Conservation (phyloP, 2,797 vertebrate genomes). For the Oreochromis mossambicus region DNA sequence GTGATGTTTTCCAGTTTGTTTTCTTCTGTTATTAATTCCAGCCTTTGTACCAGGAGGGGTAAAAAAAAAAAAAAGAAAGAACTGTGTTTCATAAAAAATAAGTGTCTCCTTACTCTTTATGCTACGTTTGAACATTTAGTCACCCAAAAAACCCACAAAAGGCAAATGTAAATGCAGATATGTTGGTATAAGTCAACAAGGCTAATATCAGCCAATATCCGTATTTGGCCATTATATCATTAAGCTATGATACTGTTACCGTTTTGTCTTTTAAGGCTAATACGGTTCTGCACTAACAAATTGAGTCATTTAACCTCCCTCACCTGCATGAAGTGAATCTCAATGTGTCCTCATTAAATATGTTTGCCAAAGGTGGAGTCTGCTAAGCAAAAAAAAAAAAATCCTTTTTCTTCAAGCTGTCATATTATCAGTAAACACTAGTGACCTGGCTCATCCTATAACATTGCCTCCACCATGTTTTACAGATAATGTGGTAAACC, state of each 20-base stretch:
- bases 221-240: not conserved
- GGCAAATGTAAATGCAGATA: not conserved
- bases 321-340: not conserved
- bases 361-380: not conserved
- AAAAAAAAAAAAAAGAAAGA: not conserved
- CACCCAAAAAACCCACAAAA: not conserved
- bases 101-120: not conserved
- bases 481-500: not conserved
- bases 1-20: not conserved
- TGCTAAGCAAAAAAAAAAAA: not conserved
- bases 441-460: not conserved
- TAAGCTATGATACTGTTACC: not conserved
- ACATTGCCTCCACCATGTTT: not conserved
- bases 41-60: not conserved
- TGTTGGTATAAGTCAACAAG: not conserved
- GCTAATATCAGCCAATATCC: not conserved
- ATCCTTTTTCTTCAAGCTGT: not conserved
- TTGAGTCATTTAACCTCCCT: not conserved
- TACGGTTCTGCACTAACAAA: not conserved
- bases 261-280: not conserved
- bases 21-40: not conserved
- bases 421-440: not conserved
- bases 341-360: not conserved
- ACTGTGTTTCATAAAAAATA: not conserved
- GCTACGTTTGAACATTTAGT: not conserved